Percentiles rank a stretch among this genome's conserved stretches.
Conservation (phyloP, 2,888 invertebrate genomes). For the Macaria liturata region DNA sequence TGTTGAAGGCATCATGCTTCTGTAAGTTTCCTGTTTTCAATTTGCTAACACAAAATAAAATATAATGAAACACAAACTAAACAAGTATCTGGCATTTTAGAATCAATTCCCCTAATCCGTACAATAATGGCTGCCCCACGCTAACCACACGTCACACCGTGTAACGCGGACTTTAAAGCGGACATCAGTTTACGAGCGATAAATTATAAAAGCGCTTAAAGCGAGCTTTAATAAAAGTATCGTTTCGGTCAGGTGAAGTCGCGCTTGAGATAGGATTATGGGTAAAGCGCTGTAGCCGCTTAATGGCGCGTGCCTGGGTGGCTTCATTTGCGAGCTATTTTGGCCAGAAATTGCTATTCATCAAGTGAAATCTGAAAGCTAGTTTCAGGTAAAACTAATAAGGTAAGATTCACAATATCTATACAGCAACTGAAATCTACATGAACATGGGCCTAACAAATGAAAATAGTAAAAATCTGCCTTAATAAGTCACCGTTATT, state of each 20-base stretch:
- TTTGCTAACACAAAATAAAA: too few relatives aligned
- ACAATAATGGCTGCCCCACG: conserved; percentile 15
- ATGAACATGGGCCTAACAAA: too few relatives aligned
- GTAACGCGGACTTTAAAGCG: conserved; percentile 61
- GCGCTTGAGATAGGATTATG: conserved; percentile 43
- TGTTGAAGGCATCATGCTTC: too few relatives aligned
- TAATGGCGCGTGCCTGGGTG: conserved; percentile 33
- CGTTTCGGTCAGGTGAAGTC: conserved; percentile 54
- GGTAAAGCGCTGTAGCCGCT: conserved; percentile 27
- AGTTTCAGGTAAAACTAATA: too few relatives aligned
- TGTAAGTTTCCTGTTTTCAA: too few relatives aligned
- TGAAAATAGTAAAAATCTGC: too few relatives aligned
- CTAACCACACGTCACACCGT: conserved; percentile 39
- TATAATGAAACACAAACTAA: too few relatives aligned
- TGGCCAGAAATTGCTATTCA: neutral
- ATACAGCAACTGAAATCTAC: too few relatives aligned
- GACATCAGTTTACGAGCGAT: conserved; percentile 65
- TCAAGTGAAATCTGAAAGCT: neutral
- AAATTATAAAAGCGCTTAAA: conserved; percentile 58
- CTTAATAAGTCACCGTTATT: too few relatives aligned
- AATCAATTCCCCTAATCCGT: too few relatives aligned
- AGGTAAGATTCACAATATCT: too few relatives aligned
- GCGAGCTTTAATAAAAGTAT: conserved; percentile 40
- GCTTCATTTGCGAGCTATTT: conserved; percentile 34
- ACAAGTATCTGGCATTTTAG: too few relatives aligned